Percentiles rank a stretch among this genome's conserved stretches.
Evolutionary conservation across 1,140 invertebrate genomes (phyloP).

Genomic region (Plectus sambesii): DNA sequence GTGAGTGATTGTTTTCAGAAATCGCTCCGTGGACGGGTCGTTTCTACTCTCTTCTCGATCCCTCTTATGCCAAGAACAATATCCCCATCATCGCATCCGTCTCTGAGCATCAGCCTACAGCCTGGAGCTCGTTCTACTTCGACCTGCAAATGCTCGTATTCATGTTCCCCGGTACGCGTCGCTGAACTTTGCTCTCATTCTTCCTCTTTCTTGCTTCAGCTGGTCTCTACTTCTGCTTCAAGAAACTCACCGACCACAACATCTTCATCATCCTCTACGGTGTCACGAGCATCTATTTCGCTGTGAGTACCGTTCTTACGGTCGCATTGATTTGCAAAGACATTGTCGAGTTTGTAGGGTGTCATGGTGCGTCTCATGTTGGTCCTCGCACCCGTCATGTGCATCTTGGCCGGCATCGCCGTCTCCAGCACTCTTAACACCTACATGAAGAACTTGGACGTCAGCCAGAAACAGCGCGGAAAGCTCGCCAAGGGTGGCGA

Average conservation of each 20-base stretch:
- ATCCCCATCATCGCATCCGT: constrained; percentile 98
- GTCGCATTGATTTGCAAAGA: no score
- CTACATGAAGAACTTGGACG: constrained; percentile 3
- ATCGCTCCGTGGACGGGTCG: constrained; percentile 97
- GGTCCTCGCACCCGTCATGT: constrained; percentile 88
- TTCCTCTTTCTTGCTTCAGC: constrained; percentile 87
- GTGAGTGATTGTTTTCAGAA: constrained; percentile 37
- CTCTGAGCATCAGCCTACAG: constrained; percentile 95
- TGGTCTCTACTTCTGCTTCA: constrained; percentile 95
- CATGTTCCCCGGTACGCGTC: constrained; percentile 65
- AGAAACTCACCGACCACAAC: constrained; percentile 87
- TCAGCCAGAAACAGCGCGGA: not conserved
- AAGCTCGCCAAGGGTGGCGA: not conserved
- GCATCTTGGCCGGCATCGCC: constrained; percentile 82
- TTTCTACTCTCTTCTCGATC: constrained; percentile 91
- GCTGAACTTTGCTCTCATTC: constrained; percentile 83
- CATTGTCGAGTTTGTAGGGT: no score
- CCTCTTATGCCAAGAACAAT: constrained; percentile 96
- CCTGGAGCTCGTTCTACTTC: constrained; percentile 76
- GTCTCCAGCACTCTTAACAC: constrained; percentile 57
- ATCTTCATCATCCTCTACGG: constrained; percentile 95
- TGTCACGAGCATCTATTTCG: constrained; percentile 93
- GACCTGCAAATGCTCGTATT: constrained; percentile 87
- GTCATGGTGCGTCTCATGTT: constrained; percentile 97
- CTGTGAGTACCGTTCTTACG: constrained; percentile 66